Evolutionary conservation across 2,113 vertebrate genomes (phyloP).

Genomic region (Stercorarius parasiticus): DNA sequence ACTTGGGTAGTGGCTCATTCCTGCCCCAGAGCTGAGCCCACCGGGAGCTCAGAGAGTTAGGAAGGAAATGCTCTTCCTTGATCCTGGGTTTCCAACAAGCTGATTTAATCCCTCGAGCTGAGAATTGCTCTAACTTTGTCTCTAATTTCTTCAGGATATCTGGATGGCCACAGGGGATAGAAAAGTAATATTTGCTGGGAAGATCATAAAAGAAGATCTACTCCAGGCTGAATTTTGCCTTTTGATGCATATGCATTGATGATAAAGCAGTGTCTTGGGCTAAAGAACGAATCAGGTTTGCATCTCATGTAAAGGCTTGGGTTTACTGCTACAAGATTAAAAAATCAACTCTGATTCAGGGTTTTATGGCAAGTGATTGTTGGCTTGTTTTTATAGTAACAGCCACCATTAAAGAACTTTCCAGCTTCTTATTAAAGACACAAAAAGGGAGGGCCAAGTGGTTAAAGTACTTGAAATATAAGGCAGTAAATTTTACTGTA

Average conservation of each 20-base stretch:
- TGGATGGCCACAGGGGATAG: background rate
- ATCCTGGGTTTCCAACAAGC: background rate
- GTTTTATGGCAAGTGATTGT: background rate
- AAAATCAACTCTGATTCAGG: background rate
- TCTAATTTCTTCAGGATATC: conserved; percentile 25
- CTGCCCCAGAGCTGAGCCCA: background rate
- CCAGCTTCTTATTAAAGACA: background rate
- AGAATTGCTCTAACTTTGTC: background rate
- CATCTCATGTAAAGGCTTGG: background rate
- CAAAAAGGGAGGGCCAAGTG: background rate
- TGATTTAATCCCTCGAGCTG: background rate
- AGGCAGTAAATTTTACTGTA: background rate
- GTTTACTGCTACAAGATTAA: conserved; percentile 9
- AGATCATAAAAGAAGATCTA: background rate
- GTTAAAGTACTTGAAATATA: background rate
- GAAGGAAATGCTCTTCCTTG: background rate
- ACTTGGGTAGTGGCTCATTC: background rate
- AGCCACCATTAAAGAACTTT: background rate
- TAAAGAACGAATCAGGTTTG: background rate
- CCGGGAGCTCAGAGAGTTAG: background rate
- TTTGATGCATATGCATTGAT: background rate
- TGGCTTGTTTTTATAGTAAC: background rate
- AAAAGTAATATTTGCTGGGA: conserved; percentile 16
- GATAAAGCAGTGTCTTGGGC: background rate
- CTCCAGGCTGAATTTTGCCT: background rate